These are phyloP conservation scores for Microchrysa polita DNA, from an alignment of 2,888 invertebrate genomes.

Conservation along the genomic window DNA sequence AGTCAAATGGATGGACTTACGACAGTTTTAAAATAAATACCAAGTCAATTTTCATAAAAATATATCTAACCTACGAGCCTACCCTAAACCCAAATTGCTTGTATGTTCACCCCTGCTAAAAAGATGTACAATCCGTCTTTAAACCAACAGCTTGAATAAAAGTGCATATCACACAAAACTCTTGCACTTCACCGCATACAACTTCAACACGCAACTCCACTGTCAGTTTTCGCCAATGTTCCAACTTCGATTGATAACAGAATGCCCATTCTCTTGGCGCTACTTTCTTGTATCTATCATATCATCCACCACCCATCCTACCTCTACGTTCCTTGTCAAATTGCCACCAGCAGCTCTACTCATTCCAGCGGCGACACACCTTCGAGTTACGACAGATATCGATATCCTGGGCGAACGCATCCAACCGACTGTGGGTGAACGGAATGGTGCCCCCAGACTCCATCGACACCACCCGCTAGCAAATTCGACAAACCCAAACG, in stretches of 20 bases:
- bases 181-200: conserved; percentile 8
- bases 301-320: not conserved
- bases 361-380: conserved; percentile 51
- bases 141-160: not conserved
- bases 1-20: too few species aligned
- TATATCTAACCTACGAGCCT: too few species aligned
- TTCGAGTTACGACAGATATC: conserved; percentile 42
- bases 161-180: not conserved
- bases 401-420: conserved; percentile 41
- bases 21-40: too few species aligned
- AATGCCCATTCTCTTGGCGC: not conserved
- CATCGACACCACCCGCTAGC: not conserved
- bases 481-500: conserved; percentile 11
- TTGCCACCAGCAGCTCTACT: conserved; percentile 38
- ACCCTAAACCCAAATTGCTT: too few species aligned
- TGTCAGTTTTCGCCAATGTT: not conserved
- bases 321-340: not conserved
- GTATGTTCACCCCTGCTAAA: too few species aligned
- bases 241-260: not conserved
- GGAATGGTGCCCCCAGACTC: conserved; percentile 20
- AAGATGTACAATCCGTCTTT: too few species aligned
- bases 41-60: too few species aligned
- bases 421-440: conserved; percentile 32
- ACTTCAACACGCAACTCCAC: not conserved
- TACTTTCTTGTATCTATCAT: not conserved